A percentile compares a stretch with the other conserved stretches of the same genome.
These are phyloP conservation scores for Rousettus madagascariensis DNA, from an alignment of 2,797 vertebrate genomes.

Conservation along the genomic window DNA sequence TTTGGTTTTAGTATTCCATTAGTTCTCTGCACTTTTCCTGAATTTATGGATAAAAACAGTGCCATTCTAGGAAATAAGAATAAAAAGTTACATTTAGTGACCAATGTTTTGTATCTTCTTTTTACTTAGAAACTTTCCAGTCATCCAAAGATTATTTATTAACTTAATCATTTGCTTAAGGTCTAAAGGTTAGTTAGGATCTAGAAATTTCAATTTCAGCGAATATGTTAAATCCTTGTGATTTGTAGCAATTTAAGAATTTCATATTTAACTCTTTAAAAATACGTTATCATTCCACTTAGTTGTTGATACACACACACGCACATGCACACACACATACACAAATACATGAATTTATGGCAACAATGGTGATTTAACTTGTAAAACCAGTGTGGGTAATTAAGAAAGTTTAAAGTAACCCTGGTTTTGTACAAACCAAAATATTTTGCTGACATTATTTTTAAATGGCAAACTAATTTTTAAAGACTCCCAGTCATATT, in stretches of 20 bases:
- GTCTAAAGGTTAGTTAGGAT: neutral
- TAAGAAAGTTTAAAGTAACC: conserved; percentile 9
- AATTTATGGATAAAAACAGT: neutral
- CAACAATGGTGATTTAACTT: conserved; percentile 6
- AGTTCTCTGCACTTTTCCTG: neutral
- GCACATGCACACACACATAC: neutral
- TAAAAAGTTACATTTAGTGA: neutral
- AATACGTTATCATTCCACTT: neutral
- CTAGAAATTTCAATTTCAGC: conserved; percentile 17
- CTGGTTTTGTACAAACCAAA: neutral
- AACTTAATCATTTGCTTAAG: neutral
- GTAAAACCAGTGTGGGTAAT: neutral
- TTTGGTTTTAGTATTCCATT: conserved; percentile 17
- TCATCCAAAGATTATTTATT: conserved; percentile 19
- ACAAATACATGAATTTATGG: neutral
- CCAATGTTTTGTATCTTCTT: neutral
- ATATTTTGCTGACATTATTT: neutral
- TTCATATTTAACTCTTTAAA: conserved; percentile 15
- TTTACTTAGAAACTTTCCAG: conserved; percentile 27
- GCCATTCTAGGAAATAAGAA: conserved; percentile 13
- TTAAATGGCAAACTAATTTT: conserved; percentile 6
- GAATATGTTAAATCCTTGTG: neutral
- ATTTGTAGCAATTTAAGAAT: neutral
- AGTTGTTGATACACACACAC: neutral
- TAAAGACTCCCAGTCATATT: neutral